Conservation (phyloP, 2,888 invertebrate genomes). For the Phalera bucephala region DNA sequence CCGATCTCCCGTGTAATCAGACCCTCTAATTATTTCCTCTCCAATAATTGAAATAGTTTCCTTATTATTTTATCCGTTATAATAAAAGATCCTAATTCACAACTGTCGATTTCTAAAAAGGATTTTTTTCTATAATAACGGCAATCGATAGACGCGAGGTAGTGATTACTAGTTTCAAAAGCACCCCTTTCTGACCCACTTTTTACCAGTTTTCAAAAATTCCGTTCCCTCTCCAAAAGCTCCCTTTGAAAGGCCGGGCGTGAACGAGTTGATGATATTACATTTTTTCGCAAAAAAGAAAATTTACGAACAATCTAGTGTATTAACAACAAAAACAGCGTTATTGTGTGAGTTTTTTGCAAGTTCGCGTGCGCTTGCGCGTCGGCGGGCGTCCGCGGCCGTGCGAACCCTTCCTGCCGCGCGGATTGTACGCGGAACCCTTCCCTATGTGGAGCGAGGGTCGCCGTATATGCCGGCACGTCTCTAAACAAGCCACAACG, state of each 20-base stretch:
- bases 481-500: slow-evolving; percentile 37
- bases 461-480: slow-evolving; percentile 42
- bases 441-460: slow-evolving; percentile 68
- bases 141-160: slow-evolving; percentile 78
- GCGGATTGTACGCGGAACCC: slow-evolving; percentile 73
- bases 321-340: slow-evolving; percentile 81
- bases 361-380: slow-evolving; percentile 81
- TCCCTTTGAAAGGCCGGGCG: slow-evolving; percentile 81
- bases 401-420: slow-evolving; percentile 74
- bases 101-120: slow-evolving; percentile 64
- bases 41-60: slow-evolving; percentile 42
- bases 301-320: slow-evolving; percentile 81
- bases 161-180: slow-evolving; percentile 81
- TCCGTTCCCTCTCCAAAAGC: slow-evolving; percentile 73
- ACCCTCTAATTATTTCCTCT: slow-evolving; percentile 46
- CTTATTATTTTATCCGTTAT: slow-evolving; percentile 55
- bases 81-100: slow-evolving; percentile 65
- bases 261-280: slow-evolving; percentile 84
- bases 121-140: slow-evolving; percentile 75
- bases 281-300: slow-evolving; percentile 73
- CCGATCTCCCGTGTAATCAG: slow-evolving; percentile 22
- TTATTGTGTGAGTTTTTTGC: slow-evolving; percentile 77
- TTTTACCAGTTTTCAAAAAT: slow-evolving; percentile 80
- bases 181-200: slow-evolving; percentile 83
- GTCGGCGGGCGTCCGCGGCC: slow-evolving; percentile 67